Percentiles rank a stretch among this genome's conserved stretches.
Conservation (phyloP, 2,888 invertebrate species). For the Diplolepis rosae region DNA sequence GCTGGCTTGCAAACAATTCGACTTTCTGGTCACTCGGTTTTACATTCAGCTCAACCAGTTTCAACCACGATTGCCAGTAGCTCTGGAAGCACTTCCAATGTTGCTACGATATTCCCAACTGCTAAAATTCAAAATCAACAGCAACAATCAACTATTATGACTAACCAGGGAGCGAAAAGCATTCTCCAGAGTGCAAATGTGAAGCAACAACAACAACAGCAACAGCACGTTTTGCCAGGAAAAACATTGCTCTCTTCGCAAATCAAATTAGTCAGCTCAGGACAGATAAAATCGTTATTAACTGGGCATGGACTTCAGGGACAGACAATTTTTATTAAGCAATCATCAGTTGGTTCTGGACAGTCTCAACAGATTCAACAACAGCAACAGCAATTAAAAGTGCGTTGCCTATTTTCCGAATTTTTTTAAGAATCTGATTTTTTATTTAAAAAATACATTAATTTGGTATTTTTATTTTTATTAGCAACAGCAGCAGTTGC, state of each 20-base stretch:
- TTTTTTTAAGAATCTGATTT: neutral
- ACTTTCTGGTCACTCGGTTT: conserved; percentile 74
- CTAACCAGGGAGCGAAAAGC: conserved; percentile 63
- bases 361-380: conserved; percentile 68
- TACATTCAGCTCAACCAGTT: conserved; percentile 72
- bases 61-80: conserved; percentile 64
- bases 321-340: conserved; percentile 71
- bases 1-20: conserved; percentile 76
- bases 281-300: conserved; percentile 70
- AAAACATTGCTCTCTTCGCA: conserved; percentile 70
- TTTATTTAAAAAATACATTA: conserved; percentile 54
- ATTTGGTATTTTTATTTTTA: conserved; percentile 51
- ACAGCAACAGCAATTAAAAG: conserved; percentile 73
- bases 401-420: too few species aligned
- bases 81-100: conserved; percentile 66
- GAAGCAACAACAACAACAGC: conserved; percentile 59
- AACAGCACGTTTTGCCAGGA: conserved; percentile 67
- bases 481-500: conserved; percentile 69
- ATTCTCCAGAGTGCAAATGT: conserved; percentile 64
- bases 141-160: conserved; percentile 57
- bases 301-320: conserved; percentile 71
- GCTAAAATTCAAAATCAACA: conserved; percentile 56
- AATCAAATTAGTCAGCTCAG: conserved; percentile 70
- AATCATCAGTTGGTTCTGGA: conserved; percentile 63
- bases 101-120: conserved; percentile 74